Evolutionary conservation across 2,888 invertebrate species (phyloP).

Genomic region (Lottia scabra): DNA sequence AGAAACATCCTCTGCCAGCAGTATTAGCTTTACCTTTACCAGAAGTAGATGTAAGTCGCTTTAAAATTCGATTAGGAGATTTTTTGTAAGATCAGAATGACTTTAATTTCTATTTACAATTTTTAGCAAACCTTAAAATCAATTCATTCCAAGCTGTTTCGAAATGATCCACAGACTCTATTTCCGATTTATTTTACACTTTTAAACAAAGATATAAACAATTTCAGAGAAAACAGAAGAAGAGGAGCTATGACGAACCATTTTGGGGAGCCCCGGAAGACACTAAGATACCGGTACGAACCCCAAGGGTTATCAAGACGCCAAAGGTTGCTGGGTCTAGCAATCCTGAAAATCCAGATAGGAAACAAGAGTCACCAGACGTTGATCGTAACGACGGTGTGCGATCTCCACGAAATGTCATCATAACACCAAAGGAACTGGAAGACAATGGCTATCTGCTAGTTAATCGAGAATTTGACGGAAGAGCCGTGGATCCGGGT

Average conservation of each 20-base stretch:
- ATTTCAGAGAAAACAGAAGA: too few species aligned
- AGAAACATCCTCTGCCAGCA: conserved; percentile 36
- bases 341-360: background rate
- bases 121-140: too few species aligned
- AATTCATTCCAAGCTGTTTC: too few species aligned
- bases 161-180: too few species aligned
- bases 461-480: conserved; percentile 30
- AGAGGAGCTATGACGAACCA: background rate
- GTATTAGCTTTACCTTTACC: conserved; percentile 41
- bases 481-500: conserved; percentile 30
- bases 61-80: too few species aligned
- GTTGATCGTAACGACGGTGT: background rate
- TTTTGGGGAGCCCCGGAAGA: conserved; percentile 12
- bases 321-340: background rate
- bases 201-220: too few species aligned
- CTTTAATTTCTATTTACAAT: too few species aligned
- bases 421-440: conserved; percentile 12
- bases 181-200: too few species aligned
- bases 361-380: background rate
- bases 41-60: conserved; percentile 4
- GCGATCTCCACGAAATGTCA: conserved; percentile 15
- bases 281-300: background rate
- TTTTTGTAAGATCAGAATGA: too few species aligned
- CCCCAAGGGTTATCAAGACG: conserved; percentile 3
- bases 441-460: conserved; percentile 8